Evolutionary conservation across 2,113 vertebrate genomes (phyloP), one percentile per base, ranked within the genome.

Genomic region (Aphelocoma coerulescens): DNA sequence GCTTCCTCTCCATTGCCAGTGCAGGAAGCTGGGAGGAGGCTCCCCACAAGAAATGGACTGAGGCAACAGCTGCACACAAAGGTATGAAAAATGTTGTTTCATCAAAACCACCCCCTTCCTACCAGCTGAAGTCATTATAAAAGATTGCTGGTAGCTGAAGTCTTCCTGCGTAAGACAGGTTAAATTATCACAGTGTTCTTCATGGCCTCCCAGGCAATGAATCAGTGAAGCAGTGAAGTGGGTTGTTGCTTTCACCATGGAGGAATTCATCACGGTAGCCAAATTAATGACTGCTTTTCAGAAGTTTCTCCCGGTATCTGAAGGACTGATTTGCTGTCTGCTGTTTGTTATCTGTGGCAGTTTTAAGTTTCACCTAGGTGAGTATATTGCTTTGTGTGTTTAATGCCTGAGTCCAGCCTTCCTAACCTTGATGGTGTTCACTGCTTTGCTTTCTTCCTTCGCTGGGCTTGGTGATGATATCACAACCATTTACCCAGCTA

Each of bases 141-240:
- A 94, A 78, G 90, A 90, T 54, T 58, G 76, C 83, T 63, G 39
- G 32, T 81, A 79, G 69, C 65, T 94, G 52, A 91, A 92, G 73
- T 75, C 65, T 85, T 82, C 78, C 3, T 5, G 37, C 79, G 81
- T 57, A 91, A 91, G 95, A 85, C 87, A 85, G 57, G 77, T 78
- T 96, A 87, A 94, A 89, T 92, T 87, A 95, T 94, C 54, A 55
- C 52, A 22, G 54, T 72, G 84, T 44, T 92, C 87, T 66, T 92
- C 69, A 22, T 17, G 66, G 80, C 84, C 65, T 95, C 76, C 52
- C 49, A 59, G 86, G 94, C 74, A 91, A 93, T 94, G 89, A 94
- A 94, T 95, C 85, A 94, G 68, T 49, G 79, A 77, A 93, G 63
- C 65, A 44, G 63, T 77, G 88, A 90, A 96, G 92, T 58, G 52